phyloP scores from a whole-genome alignment of 2,888 invertebrate species.

The Syrista parreyssii region DNA sequence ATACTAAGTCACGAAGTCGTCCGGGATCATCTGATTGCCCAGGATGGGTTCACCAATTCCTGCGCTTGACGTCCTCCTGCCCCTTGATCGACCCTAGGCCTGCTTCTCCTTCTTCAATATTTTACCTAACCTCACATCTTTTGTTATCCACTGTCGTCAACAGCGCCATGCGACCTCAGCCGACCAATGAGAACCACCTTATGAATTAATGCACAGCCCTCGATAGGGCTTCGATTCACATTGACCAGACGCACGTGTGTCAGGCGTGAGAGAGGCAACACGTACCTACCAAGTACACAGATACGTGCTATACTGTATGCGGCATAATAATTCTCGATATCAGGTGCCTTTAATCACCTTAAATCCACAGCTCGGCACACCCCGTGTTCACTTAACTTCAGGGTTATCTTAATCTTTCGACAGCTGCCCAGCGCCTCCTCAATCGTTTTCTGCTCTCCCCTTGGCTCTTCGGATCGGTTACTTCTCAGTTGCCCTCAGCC shows the following conservation, averaged over 20 bases:
- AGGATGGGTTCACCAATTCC: slow-evolving; percentile 51
- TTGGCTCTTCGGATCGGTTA: slow-evolving; percentile 6
- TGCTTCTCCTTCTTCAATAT: too few relatives aligned
- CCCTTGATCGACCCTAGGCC: slow-evolving; percentile 7
- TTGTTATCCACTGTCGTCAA: too few relatives aligned
- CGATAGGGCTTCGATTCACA: too few relatives aligned
- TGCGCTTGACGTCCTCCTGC: slow-evolving; percentile 29
- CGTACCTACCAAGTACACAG: too few relatives aligned
- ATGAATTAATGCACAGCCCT: too few relatives aligned
- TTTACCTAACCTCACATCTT: too few relatives aligned
- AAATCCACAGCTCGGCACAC: slow-evolving; percentile 63
- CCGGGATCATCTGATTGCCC: slow-evolving; percentile 37
- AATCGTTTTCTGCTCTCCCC: slow-evolving; percentile 3
- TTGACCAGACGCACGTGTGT: too few relatives aligned
- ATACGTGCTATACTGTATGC: slow-evolving; percentile 34
- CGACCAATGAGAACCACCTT: too few relatives aligned
- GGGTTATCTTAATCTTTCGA: slow-evolving; percentile 66
- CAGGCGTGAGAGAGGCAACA: slow-evolving; percentile 27
- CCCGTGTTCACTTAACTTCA: slow-evolving; percentile 61
- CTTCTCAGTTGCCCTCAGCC: not conserved
- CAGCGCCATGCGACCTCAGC: too few relatives aligned
- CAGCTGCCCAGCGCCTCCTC: slow-evolving; percentile 62
- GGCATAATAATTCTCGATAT: slow-evolving; percentile 64
- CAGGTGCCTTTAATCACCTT: slow-evolving; percentile 66
- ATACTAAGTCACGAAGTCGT: slow-evolving; percentile 65